phyloP scores from a whole-genome alignment of 1,140 invertebrate species.

The Trichoplusia ni region DNA sequence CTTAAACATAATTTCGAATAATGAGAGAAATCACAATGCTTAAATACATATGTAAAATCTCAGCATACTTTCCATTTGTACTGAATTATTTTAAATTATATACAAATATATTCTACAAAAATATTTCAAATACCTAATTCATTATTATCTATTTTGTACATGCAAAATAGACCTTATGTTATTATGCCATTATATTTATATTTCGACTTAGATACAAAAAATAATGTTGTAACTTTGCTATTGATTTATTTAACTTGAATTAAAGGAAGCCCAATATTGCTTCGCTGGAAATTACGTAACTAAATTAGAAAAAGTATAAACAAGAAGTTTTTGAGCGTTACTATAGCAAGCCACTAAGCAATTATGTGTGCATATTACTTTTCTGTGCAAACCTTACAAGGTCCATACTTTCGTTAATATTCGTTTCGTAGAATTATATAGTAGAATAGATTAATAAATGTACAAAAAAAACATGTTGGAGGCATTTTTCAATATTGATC shows the following conservation, averaged over 20 bases:
- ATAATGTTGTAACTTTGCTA: conserved; percentile 14
- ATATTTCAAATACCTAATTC: conserved; percentile 32
- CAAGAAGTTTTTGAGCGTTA: conserved; percentile 24
- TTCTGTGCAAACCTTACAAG: background rate
- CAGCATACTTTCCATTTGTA: conserved; percentile 33
- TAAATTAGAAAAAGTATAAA: conserved; percentile 23
- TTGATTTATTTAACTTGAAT: conserved; percentile 11
- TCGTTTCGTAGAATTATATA: background rate
- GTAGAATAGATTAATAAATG: too few relatives aligned
- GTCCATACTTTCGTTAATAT: background rate
- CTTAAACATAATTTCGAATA: conserved; percentile 21
- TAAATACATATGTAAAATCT: conserved; percentile 11
- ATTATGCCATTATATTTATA: conserved; percentile 30
- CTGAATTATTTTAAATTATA: conserved; percentile 35
- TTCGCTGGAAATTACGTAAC: conserved; percentile 9
- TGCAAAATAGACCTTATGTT: conserved; percentile 29
- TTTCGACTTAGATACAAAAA: conserved; percentile 4
- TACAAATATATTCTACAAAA: conserved; percentile 38
- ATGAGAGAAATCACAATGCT: conserved; percentile 28
- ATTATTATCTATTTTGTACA: conserved; percentile 39
- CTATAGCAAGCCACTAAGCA: conserved; percentile 17
- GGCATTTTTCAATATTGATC: conserved; percentile 3
- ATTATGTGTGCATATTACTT: conserved; percentile 13
- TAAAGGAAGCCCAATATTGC: conserved; percentile 27
- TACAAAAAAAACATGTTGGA: too few relatives aligned